Evolutionary conservation across 2,888 invertebrate species (phyloP), one percentile per base, ranked within the genome.

Genomic region (Tanypteryx hageni): DNA sequence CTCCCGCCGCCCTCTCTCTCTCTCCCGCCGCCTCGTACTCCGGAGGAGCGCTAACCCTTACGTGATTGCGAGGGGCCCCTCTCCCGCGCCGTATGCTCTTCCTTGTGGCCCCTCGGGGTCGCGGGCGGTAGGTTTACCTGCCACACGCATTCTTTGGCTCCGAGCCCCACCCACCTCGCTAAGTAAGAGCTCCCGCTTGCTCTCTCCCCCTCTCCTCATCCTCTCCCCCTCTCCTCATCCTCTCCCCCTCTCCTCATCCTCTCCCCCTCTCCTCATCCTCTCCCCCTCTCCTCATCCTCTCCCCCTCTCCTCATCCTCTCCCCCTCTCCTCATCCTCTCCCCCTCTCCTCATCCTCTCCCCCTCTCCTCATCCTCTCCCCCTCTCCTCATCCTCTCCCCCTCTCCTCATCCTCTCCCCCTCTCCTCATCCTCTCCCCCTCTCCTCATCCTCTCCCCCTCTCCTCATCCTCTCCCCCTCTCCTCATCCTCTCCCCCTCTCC

Each of bases 11-110:
- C n/a, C n/a, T n/a, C n/a, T n/a, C n/a, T n/a, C n/a, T n/a, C 44
- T 5, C 44, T 44, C 44, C 44, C 44, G 44, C 44, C n/a, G 76
- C 18, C 18, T 18, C 18, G 76, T 27, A 14, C 22, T 11, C 76
- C 76, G 76, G 76, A 18, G 5, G 76, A 76, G 76, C 76, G 76
- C 76, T 76, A 76, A 76, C 76, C 76, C 76, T 76, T 76, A 27
- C 44, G 44, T 5, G 44, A 44, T 44, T 44, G 44, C 44, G 44
- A 44, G 44, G 44, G 44, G 44, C 44, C 44, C 44, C 44, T 44
- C 44, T 44, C 44, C 44, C 44, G 44, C 44, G 44, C 44, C 44
- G 44, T 44, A 44, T 44, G 44, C 44, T 44, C 44, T 44, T 44
- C 44, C 44, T 44, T 44, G 44, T 44, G 44, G 44, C 44, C 44